Conservation (phyloP, 35 echinoderm and acorn worm genomes). For the Amphiura filiformis region DNA sequence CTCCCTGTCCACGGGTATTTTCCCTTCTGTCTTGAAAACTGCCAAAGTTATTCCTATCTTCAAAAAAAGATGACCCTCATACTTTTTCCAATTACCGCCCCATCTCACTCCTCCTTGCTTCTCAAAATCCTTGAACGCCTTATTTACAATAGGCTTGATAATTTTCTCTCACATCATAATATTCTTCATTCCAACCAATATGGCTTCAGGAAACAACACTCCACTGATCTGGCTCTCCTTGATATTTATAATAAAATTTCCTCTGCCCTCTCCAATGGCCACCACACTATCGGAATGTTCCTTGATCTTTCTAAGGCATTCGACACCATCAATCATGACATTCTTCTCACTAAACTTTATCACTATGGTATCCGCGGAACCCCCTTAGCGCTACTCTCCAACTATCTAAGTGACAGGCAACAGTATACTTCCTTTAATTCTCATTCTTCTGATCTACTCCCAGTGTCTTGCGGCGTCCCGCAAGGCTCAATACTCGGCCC, state of each 20-base stretch:
- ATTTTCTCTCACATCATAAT: too few relatives aligned
- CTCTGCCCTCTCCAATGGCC: background rate
- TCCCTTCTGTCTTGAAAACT: background rate
- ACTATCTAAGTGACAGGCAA: conserved; percentile 23
- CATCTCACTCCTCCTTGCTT: too few relatives aligned
- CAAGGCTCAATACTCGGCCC: conserved; percentile 37
- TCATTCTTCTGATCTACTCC: background rate
- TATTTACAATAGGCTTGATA: too few relatives aligned
- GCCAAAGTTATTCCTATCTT: too few relatives aligned
- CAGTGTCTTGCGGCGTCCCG: background rate
- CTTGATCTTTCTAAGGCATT: conserved; percentile 43
- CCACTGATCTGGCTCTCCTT: background rate
- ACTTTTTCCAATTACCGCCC: too few relatives aligned
- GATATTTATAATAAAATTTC: background rate
- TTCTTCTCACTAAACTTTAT: conserved; percentile 44
- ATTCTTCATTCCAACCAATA: background rate
- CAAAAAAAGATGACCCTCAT: too few relatives aligned
- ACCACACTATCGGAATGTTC: conserved; percentile 12
- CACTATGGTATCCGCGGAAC: conserved; percentile 47
- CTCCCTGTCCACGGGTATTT: background rate
- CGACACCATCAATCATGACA: conserved; percentile 47
- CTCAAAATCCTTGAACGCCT: too few relatives aligned
- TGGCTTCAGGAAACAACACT: background rate
- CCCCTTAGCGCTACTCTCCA: conserved; percentile 13
- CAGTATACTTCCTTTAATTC: conserved; percentile 13